phyloP scores from a whole-genome alignment of 92 coral and sea anemone genomes.

The Porites evermanni region DNA sequence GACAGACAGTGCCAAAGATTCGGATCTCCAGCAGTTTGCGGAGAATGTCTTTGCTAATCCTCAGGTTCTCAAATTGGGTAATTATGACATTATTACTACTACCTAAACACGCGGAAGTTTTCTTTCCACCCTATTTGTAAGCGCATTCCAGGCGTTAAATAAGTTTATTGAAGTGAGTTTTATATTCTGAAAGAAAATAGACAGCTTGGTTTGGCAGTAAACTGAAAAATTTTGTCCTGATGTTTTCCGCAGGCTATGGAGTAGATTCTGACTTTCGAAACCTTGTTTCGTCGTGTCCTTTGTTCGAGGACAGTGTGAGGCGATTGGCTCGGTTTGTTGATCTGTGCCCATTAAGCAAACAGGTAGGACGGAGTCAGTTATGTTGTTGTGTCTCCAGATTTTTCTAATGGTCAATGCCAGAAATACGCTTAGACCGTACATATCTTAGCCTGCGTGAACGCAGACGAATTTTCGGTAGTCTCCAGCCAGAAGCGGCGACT shows the following conservation, averaged over 20 bases:
- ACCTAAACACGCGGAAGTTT: background rate
- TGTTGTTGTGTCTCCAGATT: background rate
- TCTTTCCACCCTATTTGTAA: too few relatives aligned
- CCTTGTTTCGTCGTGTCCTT: constrained; percentile 86
- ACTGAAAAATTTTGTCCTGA: background rate
- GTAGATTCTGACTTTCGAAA: constrained; percentile 91
- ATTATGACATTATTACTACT: background rate
- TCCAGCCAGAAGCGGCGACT: too few relatives aligned
- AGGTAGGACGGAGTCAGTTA: constrained; percentile 57
- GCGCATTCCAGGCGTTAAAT: too few relatives aligned
- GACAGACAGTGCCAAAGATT: constrained; percentile 61
- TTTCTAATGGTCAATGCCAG: too few relatives aligned
- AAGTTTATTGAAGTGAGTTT: too few relatives aligned
- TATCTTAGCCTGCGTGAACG: too few relatives aligned
- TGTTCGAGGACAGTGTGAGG: constrained; percentile 69
- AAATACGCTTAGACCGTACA: too few relatives aligned
- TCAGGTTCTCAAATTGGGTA: constrained; percentile 86
- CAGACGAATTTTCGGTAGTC: too few relatives aligned
- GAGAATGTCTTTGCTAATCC: constrained; percentile 83
- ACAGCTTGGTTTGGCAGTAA: too few relatives aligned
- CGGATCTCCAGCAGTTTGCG: constrained; percentile 74
- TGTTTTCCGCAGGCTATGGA: constrained; percentile 79
- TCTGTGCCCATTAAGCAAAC: constrained; percentile 90
- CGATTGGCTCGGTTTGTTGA: constrained; percentile 92
- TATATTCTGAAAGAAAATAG: background rate